Evolutionary conservation across 2,797 vertebrate genomes (phyloP).

Genomic region (Onychomys torridus): DNA sequence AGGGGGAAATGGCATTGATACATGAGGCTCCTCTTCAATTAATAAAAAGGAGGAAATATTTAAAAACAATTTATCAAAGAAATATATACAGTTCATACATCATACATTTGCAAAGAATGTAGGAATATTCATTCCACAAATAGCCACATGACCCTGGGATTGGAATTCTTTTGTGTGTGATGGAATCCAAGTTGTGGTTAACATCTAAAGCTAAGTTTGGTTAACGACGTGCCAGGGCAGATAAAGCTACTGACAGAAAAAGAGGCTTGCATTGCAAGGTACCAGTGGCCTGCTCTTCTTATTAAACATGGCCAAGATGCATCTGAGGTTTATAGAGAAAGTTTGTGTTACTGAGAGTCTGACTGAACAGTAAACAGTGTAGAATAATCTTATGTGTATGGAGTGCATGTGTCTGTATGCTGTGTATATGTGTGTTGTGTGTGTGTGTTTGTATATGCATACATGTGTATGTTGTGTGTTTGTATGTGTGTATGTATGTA

Average conservation of each 20-base stretch:
- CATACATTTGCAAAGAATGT: constrained; percentile 94
- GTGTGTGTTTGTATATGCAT: background rate
- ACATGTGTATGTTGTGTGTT: background rate
- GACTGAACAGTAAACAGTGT: background rate
- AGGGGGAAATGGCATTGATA: constrained; percentile 96
- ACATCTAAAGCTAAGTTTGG: constrained; percentile 69
- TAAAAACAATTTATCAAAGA: constrained; percentile 97
- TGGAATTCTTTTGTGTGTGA: constrained; percentile 84
- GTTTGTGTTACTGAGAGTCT: background rate
- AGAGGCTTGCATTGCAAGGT: background rate
- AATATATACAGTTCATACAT: constrained; percentile 96
- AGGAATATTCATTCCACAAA: constrained; percentile 93
- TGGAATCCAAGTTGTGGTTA: constrained; percentile 82
- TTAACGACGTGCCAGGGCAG: constrained; percentile 29
- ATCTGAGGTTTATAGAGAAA: background rate
- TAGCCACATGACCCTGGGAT: constrained; percentile 88
- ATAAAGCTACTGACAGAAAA: constrained; percentile 4
- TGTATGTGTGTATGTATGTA: background rate
- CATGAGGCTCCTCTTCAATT: constrained; percentile 98
- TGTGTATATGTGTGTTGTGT: background rate
- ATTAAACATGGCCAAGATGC: background rate
- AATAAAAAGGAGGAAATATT: constrained; percentile 99
- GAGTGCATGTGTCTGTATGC: background rate
- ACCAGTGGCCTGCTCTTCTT: background rate
- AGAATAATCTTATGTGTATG: background rate